Evolutionary conservation across 2,797 vertebrate genomes (phyloP).

Genomic region (Enteromius anoplus): DNA sequence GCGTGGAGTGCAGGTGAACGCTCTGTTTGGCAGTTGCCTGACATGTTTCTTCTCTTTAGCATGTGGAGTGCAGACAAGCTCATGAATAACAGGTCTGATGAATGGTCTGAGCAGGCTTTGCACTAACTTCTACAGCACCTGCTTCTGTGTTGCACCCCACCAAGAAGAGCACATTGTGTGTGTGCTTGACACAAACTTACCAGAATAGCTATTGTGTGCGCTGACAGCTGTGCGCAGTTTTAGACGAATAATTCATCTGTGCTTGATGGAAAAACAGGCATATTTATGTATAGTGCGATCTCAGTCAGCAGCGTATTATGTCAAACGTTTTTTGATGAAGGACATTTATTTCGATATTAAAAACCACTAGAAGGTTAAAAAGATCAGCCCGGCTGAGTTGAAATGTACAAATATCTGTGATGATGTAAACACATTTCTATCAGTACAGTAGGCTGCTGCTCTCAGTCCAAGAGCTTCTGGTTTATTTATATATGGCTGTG

Average conservation of each 20-base stretch:
- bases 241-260: constrained; percentile 19
- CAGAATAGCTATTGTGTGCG: constrained; percentile 29
- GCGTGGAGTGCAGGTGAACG: constrained; percentile 39
- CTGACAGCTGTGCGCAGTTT: constrained; percentile 23
- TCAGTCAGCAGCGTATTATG: not conserved
- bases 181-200: constrained; percentile 35
- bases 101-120: constrained; percentile 41
- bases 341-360: not conserved
- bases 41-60: constrained; percentile 48
- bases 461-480: constrained; percentile 6
- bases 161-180: not conserved
- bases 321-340: constrained; percentile 19
- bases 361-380: not conserved
- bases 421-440: not conserved
- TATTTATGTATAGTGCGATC: not conserved
- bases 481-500: not conserved
- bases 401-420: not conserved
- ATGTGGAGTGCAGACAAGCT: constrained; percentile 46
- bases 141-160: constrained; percentile 36
- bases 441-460: not conserved
- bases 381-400: not conserved
- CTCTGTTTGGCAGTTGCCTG: constrained; percentile 45
- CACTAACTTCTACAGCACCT: constrained; percentile 46
- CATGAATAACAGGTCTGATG: constrained; percentile 51
- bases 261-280: constrained; percentile 35